phyloP scores from a whole-genome alignment of 2,797 vertebrate genomes.

The Prionace glauca region DNA sequence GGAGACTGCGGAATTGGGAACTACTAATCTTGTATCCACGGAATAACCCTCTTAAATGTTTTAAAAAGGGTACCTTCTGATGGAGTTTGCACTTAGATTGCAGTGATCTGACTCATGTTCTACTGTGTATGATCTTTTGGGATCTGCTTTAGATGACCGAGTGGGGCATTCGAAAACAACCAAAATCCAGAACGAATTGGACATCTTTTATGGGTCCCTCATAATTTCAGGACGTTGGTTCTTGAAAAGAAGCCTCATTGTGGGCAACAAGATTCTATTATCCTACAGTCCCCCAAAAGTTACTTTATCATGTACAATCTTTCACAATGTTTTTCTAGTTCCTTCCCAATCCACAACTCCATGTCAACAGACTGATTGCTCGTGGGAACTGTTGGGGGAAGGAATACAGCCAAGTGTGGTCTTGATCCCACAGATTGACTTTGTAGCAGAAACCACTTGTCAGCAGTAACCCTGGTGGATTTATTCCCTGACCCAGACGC shows the following conservation, averaged over 20 bases:
- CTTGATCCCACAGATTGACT: not conserved
- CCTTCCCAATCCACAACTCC: not conserved
- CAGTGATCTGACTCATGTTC: not conserved
- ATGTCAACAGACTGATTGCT: not conserved
- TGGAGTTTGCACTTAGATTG: not conserved
- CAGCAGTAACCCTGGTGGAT: not conserved
- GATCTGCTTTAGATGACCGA: not conserved
- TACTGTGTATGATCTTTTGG: no score
- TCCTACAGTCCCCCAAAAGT: not conserved
- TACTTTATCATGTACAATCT: not conserved
- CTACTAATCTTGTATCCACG: not conserved
- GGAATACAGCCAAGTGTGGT: not conserved
- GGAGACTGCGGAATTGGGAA: not conserved
- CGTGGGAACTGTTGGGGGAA: not conserved
- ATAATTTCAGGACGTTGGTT: not conserved
- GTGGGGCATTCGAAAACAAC: not conserved
- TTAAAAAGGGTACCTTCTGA: not conserved
- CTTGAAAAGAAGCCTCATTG: not conserved
- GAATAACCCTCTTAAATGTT: not conserved
- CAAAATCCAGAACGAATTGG: no score
- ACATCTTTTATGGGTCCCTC: not conserved
- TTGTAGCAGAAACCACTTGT: not conserved
- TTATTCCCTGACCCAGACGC: not conserved
- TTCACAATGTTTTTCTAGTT: not conserved
- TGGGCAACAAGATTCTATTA: not conserved